Conservation (phyloP, 2,888 invertebrate genomes). For the Brachylomia viminalis region DNA sequence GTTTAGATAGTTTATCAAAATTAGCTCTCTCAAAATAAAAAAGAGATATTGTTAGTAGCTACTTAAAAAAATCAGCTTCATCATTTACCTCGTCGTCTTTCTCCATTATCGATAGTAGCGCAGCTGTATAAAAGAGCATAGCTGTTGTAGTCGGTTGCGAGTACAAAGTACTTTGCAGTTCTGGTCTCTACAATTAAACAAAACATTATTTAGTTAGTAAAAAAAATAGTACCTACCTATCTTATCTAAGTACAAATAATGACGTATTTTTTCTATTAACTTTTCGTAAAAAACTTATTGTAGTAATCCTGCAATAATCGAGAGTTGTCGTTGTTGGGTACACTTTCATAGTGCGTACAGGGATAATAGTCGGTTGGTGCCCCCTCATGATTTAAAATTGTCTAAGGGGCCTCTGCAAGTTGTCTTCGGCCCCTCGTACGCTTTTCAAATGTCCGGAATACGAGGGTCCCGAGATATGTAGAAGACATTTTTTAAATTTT, state of each 20-base stretch:
- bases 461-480: too few species aligned
- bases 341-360: too few species aligned
- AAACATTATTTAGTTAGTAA: neutral
- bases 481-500: too few species aligned
- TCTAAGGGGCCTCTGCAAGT: too few species aligned
- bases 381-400: too few species aligned
- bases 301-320: too few species aligned
- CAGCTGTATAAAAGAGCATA: constrained; percentile 84
- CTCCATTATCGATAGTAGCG: constrained; percentile 71
- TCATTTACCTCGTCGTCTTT: constrained; percentile 79
- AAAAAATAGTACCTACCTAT: neutral
- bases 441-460: too few species aligned
- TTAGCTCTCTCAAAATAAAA: neutral
- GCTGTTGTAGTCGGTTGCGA: constrained; percentile 81
- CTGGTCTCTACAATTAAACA: constrained; percentile 59
- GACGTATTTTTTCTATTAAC: neutral
- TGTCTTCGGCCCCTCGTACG: too few species aligned
- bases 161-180: constrained; percentile 75
- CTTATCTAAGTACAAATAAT: neutral
- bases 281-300: neutral
- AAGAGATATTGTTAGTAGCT: neutral
- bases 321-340: too few species aligned
- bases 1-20: constrained; percentile 33
- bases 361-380: too few species aligned
- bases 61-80: neutral